Evolutionary conservation across 2,888 invertebrate species (phyloP).

Genomic region (Merodon equestris): DNA sequence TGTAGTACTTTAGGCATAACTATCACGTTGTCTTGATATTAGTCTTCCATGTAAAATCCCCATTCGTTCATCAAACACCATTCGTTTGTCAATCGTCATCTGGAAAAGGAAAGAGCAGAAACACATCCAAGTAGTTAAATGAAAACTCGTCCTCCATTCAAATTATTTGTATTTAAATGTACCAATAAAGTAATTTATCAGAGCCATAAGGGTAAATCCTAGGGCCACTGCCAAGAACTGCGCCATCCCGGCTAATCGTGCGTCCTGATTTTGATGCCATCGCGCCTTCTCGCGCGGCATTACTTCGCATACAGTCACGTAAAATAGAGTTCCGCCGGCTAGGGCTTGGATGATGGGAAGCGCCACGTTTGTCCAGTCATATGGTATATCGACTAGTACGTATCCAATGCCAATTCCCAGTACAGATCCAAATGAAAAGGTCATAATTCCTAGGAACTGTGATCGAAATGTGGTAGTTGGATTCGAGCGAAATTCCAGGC

Average conservation of each 20-base stretch:
- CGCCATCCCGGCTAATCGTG: slow-evolving; percentile 81
- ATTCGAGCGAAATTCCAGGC: slow-evolving; percentile 85
- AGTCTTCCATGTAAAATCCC: slow-evolving; percentile 10
- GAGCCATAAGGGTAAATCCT: slow-evolving; percentile 84
- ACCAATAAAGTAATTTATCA: slow-evolving; percentile 82
- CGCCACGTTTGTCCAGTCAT: slow-evolving; percentile 77
- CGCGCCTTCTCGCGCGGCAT: slow-evolving; percentile 87
- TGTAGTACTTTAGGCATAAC: not conserved
- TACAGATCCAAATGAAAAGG: slow-evolving; percentile 86
- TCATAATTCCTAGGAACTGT: slow-evolving; percentile 82
- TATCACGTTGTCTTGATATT: slow-evolving; percentile 24
- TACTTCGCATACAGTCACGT: slow-evolving; percentile 88
- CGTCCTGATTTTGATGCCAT: slow-evolving; percentile 82
- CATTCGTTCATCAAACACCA: not conserved
- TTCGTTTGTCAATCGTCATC: slow-evolving; percentile 19
- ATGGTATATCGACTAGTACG: slow-evolving; percentile 80
- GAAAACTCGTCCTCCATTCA: not conserved
- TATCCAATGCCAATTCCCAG: slow-evolving; percentile 85
- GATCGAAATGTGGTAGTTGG: slow-evolving; percentile 74
- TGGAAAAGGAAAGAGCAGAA: not conserved
- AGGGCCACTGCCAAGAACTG: slow-evolving; percentile 82
- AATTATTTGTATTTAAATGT: slow-evolving; percentile 9
- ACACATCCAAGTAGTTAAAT: not conserved
- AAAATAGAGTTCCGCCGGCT: slow-evolving; percentile 87
- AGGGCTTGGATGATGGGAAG: slow-evolving; percentile 85